These are phyloP conservation scores for Anastrepha ludens DNA, from an alignment of 1,140 invertebrate species.

Conservation along the genomic window DNA sequence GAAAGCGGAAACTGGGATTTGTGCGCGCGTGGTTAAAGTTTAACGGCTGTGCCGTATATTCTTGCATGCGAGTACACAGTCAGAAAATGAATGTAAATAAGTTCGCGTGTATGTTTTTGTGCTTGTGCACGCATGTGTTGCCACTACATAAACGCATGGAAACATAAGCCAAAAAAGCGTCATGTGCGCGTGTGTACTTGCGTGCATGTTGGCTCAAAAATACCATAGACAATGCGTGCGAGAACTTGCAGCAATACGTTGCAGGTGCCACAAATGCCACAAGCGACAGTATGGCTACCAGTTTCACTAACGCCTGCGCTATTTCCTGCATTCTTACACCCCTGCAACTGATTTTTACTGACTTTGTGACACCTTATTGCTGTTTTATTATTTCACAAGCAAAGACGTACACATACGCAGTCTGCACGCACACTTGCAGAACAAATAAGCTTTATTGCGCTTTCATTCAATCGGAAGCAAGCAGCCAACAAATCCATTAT, in stretches of 20 bases:
- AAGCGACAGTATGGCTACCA: not conserved
- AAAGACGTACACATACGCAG: not conserved
- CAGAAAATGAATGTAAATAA: not conserved
- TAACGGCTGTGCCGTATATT: not conserved
- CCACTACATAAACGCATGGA: not conserved
- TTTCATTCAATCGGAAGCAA: constrained; percentile 18
- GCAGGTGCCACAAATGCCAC: not conserved
- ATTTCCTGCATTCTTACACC: not conserved
- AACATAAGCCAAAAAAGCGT: not conserved
- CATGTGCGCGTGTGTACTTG: not conserved
- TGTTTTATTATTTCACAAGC: constrained; percentile 31
- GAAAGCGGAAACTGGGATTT: not conserved
- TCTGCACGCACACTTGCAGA: not conserved
- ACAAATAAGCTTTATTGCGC: not conserved
- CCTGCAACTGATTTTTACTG: constrained; percentile 10
- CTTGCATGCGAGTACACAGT: not conserved
- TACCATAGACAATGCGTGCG: not conserved
- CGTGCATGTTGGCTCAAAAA: not conserved
- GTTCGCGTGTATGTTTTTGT: not conserved
- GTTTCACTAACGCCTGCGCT: not conserved
- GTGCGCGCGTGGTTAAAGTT: not conserved
- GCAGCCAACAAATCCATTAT: not conserved
- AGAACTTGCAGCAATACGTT: not conserved
- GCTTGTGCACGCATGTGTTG: not conserved
- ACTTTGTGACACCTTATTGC: constrained; percentile 17